Evolutionary conservation across 2,113 vertebrate genomes (phyloP).

Genomic region (Neogale vison): DNA sequence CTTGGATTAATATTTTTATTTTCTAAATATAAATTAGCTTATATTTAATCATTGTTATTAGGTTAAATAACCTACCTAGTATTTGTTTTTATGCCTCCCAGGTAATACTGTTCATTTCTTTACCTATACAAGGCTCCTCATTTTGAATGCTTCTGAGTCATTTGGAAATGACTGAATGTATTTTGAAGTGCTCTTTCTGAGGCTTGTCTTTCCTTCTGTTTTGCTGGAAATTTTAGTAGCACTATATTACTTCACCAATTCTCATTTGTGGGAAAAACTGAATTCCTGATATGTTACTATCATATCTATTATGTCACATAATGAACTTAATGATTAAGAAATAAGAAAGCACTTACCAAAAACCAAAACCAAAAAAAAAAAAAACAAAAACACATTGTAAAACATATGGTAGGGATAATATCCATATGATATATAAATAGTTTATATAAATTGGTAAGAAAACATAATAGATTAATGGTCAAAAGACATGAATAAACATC

Average conservation of each 20-base stretch:
- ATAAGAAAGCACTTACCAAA: neutral
- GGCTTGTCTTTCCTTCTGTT: constrained; percentile 16
- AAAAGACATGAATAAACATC: neutral
- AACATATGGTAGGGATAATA: neutral
- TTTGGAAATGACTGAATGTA: constrained; percentile 41
- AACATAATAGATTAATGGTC: neutral
- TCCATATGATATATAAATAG: neutral
- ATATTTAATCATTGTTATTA: constrained; percentile 45
- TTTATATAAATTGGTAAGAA: neutral
- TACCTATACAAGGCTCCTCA: constrained; percentile 52
- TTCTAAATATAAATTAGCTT: constrained; percentile 53
- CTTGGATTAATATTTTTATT: constrained; percentile 61
- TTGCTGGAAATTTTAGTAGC: constrained; percentile 29
- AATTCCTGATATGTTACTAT: constrained; percentile 5
- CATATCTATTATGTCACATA: neutral
- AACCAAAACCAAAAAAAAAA: neutral
- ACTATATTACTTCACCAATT: constrained; percentile 22
- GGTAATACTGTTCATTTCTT: constrained; percentile 61
- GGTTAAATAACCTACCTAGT: constrained; percentile 64
- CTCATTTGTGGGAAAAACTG: constrained; percentile 6
- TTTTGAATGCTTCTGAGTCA: constrained; percentile 57
- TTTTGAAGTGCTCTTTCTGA: constrained; percentile 46
- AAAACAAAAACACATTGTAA: neutral
- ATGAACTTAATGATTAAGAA: constrained; percentile 14
- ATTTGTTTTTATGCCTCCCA: constrained; percentile 68